Evolutionary conservation across 2,113 vertebrate genomes (phyloP).

Genomic region (Peromyscus polionotus): DNA sequence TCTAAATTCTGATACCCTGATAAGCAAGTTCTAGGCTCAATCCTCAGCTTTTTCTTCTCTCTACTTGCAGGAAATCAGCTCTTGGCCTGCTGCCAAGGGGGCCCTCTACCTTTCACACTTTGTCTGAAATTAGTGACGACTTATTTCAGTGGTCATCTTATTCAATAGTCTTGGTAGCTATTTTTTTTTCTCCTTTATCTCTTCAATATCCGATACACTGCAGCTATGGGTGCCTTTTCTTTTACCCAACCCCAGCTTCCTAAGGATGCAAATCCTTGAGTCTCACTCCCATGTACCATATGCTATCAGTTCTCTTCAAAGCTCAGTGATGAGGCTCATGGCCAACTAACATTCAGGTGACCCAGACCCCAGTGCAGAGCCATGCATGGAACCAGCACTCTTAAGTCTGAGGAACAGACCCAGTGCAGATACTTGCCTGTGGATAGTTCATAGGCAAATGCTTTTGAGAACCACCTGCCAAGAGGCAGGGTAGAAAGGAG

Average conservation of each 20-base stretch:
- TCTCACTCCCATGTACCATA: not conserved
- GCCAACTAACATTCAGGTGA: not conserved
- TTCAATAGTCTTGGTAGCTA: not conserved
- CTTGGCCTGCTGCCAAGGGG: not conserved
- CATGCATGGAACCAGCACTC: not conserved
- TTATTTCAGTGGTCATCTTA: not conserved
- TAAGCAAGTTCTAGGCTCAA: not conserved
- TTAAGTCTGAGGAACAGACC: not conserved
- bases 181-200: not conserved
- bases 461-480: not conserved
- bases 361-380: not conserved
- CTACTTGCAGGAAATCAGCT: not conserved
- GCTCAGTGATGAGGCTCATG: not conserved
- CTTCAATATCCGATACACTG: not conserved
- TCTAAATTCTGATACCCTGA: not conserved
- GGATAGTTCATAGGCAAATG: not conserved
- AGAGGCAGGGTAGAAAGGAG: not conserved
- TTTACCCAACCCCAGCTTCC: not conserved
- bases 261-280: not conserved
- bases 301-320: not conserved
- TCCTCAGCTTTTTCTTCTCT: not conserved
- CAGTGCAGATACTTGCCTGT: not conserved
- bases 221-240: not conserved
- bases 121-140: conserved; percentile 20
- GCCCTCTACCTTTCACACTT: not conserved